Base-by-base conservation (phyloP, 2,888 invertebrate species). In the Hypolimnas misippus region DNA sequence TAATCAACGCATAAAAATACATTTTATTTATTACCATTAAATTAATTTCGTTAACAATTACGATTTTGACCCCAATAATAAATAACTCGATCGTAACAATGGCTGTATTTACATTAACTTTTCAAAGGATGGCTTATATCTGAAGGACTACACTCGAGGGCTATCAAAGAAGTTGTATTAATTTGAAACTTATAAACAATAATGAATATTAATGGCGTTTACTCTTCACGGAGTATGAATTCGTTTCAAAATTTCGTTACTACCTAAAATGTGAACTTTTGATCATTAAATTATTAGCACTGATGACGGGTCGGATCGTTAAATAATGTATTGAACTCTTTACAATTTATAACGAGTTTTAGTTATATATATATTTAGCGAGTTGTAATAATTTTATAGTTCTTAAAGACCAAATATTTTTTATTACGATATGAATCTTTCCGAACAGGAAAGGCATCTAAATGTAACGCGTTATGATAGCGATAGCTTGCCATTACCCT, bases 161-260 rank as follows among this genome's bases (percentile, higher is more conserved):
- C 73, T 74, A 75, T 76, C 72, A 68, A 77, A 74, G 73, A 78
- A 80, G 69, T 79, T 83, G 70, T 76, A 79, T 78, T 78, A 75
- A 81, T 79, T 78, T 81, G 70, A 76, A 56, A 80, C 73, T 83
- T 73, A 75, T 77, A 76, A 78, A 78, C 75, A 81, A 78, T 82
- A 78, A 82, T 83, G 74, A 81, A 81, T 81, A 81, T 79, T 79
- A 81, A 82, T 81, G 70, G 70, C 72, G 67, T 73, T 75, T 72
- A 70, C 68, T 72, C 68, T 71, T 73, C 66, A 71, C 64, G 64
- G 67, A 76, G 76, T 76, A 77, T 73, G 60, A 76, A 53, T 63
- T 63, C 44, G 2, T 5, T n/a, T 31, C 44, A 14, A 53, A 53
- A 29, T 61, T 51, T 44, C 44, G 49, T 51, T 51, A 54, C 14